Evolutionary conservation across 2,888 invertebrate species (phyloP).

Genomic region (Mythimna pallens): DNA sequence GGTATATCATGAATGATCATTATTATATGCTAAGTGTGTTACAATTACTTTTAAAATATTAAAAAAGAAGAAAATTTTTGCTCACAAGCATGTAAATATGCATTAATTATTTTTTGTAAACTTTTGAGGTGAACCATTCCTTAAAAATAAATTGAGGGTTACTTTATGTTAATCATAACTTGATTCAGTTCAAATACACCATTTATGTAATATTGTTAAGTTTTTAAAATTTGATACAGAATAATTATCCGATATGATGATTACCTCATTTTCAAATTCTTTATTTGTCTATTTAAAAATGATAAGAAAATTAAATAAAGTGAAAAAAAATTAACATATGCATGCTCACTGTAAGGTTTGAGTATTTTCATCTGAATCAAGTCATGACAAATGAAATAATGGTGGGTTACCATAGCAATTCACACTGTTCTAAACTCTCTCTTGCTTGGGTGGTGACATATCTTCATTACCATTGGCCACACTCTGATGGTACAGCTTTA

Average conservation of each 20-base stretch:
- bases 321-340: neutral
- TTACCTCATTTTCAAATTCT: conserved; percentile 9
- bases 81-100: conserved; percentile 41
- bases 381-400: conserved; percentile 56
- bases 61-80: conserved; percentile 24
- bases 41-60: conserved; percentile 16
- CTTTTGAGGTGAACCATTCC: conserved; percentile 88
- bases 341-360: conserved; percentile 2
- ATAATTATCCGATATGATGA: neutral
- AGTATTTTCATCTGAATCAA: conserved; percentile 55
- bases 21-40: conserved; percentile 42
- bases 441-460: conserved; percentile 86
- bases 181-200: conserved; percentile 56
- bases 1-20: conserved; percentile 63
- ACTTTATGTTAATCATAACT: conserved; percentile 66
- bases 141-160: conserved; percentile 84
- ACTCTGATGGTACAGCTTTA: conserved; percentile 93
- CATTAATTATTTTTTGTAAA: conserved; percentile 80
- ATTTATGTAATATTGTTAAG: conserved; percentile 6
- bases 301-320: neutral
- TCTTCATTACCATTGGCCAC: conserved; percentile 88
- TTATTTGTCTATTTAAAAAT: neutral
- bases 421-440: conserved; percentile 79
- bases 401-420: conserved; percentile 66
- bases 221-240: conserved; percentile 3